Conservation (phyloP, 2,113 vertebrate genomes). For the Climacteris rufus region DNA sequence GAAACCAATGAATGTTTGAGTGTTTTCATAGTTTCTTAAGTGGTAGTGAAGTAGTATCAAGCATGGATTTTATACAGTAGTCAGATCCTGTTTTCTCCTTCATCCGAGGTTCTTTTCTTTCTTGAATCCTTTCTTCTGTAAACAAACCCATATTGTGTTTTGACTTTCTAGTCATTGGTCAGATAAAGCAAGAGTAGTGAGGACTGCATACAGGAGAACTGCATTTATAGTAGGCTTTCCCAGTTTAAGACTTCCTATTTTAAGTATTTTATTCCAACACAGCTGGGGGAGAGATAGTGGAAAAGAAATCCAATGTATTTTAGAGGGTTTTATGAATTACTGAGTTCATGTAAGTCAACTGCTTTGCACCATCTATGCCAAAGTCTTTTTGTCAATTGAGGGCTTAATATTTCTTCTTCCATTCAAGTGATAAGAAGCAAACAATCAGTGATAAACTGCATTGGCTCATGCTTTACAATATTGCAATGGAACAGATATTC, state of each 20-base stretch:
- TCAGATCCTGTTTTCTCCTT: neutral
- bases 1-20: neutral
- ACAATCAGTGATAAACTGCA: neutral
- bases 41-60: neutral
- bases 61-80: neutral
- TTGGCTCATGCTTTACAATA: neutral
- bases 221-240: neutral
- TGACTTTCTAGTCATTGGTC: neutral
- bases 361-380: neutral
- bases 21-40: neutral
- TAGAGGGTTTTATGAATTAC: neutral
- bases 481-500: neutral
- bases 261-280: neutral
- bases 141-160: neutral
- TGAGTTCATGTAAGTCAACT: neutral
- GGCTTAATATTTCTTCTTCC: neutral
- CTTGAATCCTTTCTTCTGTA: neutral
- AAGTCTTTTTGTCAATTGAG: neutral
- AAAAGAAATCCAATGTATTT: neutral
- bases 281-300: rapidly evolving
- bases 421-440: neutral
- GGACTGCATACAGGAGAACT: neutral
- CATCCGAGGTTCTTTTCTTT: neutral
- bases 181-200: neutral
- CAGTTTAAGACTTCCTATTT: neutral